Conservation (phyloP, 2,113 vertebrate species). For the Myodes glareolus region DNA sequence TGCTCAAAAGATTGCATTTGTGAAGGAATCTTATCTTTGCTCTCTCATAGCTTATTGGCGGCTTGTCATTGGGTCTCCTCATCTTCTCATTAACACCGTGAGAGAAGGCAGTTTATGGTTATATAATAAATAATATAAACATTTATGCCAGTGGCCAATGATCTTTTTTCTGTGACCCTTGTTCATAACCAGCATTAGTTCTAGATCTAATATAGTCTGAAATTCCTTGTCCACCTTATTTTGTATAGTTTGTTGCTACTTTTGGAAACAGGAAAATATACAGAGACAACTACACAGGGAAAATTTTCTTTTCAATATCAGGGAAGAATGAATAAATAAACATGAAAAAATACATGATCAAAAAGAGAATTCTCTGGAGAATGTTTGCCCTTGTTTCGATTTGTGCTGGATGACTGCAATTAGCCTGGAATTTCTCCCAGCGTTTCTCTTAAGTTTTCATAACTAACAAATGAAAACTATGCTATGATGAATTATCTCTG, state of each 20-base stretch:
- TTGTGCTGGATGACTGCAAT: constrained; percentile 12
- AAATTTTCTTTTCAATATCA: neutral
- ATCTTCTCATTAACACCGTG: neutral
- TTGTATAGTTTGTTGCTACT: neutral
- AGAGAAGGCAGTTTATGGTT: too few relatives aligned
- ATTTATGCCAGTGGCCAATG: neutral
- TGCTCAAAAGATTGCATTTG: neutral
- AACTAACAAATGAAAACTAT: constrained; percentile 34
- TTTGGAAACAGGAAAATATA: constrained; percentile 25
- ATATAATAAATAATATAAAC: too few relatives aligned
- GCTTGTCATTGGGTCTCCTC: neutral
- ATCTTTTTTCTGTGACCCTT: neutral
- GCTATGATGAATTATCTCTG: neutral
- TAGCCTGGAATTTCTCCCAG: neutral
- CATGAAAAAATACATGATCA: neutral
- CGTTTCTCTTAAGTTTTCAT: constrained; percentile 43
- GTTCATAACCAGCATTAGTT: neutral
- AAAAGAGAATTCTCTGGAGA: neutral
- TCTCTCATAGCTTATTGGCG: neutral
- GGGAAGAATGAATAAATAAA: neutral
- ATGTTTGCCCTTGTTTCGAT: constrained; percentile 2
- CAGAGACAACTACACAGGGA: neutral
- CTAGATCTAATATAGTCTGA: neutral
- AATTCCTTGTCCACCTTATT: neutral
- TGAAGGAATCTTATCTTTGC: neutral